These are phyloP conservation scores for Drosophila percnosoma DNA, from an alignment of 2,888 invertebrate genomes.

Conservation along the genomic window DNA sequence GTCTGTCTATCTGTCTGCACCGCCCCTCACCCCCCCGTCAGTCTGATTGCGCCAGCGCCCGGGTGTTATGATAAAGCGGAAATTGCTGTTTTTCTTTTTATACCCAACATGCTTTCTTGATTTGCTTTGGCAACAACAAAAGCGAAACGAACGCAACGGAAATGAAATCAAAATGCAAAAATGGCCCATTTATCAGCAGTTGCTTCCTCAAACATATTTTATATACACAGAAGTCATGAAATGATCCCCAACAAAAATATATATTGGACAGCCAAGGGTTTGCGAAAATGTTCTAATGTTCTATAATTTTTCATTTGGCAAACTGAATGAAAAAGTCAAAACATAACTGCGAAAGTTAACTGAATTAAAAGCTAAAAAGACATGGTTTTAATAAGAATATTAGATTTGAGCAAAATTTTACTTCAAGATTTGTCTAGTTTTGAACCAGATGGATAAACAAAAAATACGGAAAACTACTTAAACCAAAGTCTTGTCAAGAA, in stretches of 20 bases:
- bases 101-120: slow-evolving; percentile 38
- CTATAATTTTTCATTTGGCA: not conserved
- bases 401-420: not conserved
- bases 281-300: no score
- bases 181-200: slow-evolving; percentile 39
- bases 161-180: slow-evolving; percentile 72
- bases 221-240: not conserved
- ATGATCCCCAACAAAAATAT: not conserved
- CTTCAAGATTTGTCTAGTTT: not conserved
- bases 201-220: slow-evolving; percentile 20
- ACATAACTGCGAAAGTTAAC: not conserved
- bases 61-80: slow-evolving; percentile 59
- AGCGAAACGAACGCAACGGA: slow-evolving; percentile 49
- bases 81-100: slow-evolving; percentile 64
- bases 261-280: not conserved
- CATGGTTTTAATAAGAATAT: not conserved
- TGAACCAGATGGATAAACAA: not conserved
- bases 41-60: slow-evolving; percentile 10
- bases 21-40: not conserved
- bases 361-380: not conserved
- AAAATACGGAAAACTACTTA: not conserved
- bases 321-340: not conserved
- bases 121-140: slow-evolving; percentile 27
- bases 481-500: not conserved
- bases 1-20: not conserved